Evolutionary conservation across 2,888 invertebrate species (phyloP), one percentile per base, ranked within the genome.

Genomic region (Neocrepidodera transversa): DNA sequence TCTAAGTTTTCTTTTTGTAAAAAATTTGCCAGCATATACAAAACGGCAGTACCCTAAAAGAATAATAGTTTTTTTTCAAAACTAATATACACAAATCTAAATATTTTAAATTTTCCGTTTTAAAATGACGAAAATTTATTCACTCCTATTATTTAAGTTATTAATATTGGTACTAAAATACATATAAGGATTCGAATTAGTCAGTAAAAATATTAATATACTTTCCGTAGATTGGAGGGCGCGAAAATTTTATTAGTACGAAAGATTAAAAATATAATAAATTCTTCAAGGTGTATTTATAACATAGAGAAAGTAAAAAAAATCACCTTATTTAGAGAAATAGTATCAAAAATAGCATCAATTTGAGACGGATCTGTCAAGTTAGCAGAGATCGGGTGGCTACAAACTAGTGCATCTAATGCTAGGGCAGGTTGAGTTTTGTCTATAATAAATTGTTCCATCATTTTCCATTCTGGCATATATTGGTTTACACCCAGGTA

Each of bases 301-400:
- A n/a, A n/a, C n/a, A n/a, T n/a, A n/a, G n/a, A n/a, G n/a, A n/a
- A n/a, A n/a, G n/a, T n/a, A n/a, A n/a, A n/a, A n/a, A n/a, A n/a
- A n/a, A n/a, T 68, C 76, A 86, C 87, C 81, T 90, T 90, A 78
- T 84, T 87, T 74, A 90, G 90, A 63, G 89, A 88, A 68, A 90
- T 89, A 49, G 87, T 86, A 77, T 90, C 90, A 79, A 90, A 90
- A 71, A 90, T 87, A 64, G 86, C 85, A 76, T 88, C 87, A 69
- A 90, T 88, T 77, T 89, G 87, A 30, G 83, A 80, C 8, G 89
- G 88, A 79, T 89, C 87, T 67, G 85, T 82, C 35, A 89, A 87
- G 50, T 83, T 81, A 17, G 87, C 86, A 58, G 87, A 87, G 62
- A 90, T 87, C 0, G 90, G 87, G 78, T 90, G 89, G 64, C 88